Base-by-base conservation (phyloP, 2,797 vertebrate species). In the Xyrichtys novacula region DNA sequence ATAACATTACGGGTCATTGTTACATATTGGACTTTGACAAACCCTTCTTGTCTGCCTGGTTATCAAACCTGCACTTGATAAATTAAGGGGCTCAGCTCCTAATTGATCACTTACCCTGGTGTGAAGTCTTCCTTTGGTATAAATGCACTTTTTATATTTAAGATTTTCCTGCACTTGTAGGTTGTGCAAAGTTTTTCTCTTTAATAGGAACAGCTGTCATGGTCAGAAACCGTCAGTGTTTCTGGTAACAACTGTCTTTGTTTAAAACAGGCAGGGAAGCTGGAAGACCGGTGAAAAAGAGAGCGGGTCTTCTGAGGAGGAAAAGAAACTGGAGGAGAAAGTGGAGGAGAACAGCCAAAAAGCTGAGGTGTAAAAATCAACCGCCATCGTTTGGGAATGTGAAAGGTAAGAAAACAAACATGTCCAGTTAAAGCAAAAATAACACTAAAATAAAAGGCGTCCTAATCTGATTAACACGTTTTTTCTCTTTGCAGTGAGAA, bases 331-430 rank as follows among this genome's bases (percentile, higher is more conserved):
- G 85, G 97, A 98, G 89, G 97, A 98, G 90, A 97, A 92, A 59
- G 78, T 90, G 90, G 98, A 97, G 87, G 98, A 98, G 91, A 98
- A 97, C 85, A 97, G 96, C 89, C 97, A 98, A 86, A 99, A 98
- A 93, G 95, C 96, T 69, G 97, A 98, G 84, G 94, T 96, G 92
- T 98, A 97, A 95, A 91, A 76, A 85, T 84, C 43, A 8, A 53
- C 62, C 84, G 42, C 66, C 66, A 48, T 74, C 84, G 65, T 65
- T 58, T 78, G 73, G 79, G 80, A 86, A 85, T 89, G 86, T 88
- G 86, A 89, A 87, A 88, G 87, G 88, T 88, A 87, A 6, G 7
- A 25, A 11, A 55, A 52, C 26, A 38, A 42, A 63, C 6, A 31
- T 48, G 43, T 34, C 7, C 42, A 20, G 49, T 4, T 25, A 1